These are phyloP conservation scores for Forficula auricularia DNA, from an alignment of 1,140 invertebrate genomes.

Conservation along the genomic window DNA sequence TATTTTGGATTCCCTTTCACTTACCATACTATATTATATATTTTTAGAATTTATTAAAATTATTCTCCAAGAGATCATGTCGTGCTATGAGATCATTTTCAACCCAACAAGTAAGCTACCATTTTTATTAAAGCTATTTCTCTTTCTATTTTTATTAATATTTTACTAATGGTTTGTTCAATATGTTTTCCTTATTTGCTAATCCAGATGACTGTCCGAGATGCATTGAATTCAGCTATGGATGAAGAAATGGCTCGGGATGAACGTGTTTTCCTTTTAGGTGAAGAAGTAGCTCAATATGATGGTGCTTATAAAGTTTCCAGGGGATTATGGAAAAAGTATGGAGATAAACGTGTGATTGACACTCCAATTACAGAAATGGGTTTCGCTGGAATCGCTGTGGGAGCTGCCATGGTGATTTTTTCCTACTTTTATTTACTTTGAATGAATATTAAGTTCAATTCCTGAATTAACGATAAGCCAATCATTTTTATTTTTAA, in stretches of 20 bases:
- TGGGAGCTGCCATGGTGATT: constrained; percentile 87
- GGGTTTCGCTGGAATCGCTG: constrained; percentile 91
- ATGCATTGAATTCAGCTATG: constrained; percentile 90
- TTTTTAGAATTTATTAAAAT: too few relatives aligned
- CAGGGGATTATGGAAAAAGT: constrained; percentile 48
- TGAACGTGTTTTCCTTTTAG: constrained; percentile 75
- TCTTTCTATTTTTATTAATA: too few relatives aligned
- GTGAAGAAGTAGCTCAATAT: constrained; percentile 55
- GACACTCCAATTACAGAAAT: constrained; percentile 59
- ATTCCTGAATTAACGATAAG: constrained; percentile 4
- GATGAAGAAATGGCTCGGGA: constrained; percentile 95
- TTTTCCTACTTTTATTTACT: constrained; percentile 14
- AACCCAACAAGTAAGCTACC: too few relatives aligned
- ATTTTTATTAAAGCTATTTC: too few relatives aligned
- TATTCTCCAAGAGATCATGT: too few relatives aligned
- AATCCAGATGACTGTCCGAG: constrained; percentile 38
- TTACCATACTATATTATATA: too few relatives aligned
- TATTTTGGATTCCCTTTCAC: too few relatives aligned
- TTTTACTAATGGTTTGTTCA: too few relatives aligned
- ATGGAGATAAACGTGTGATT: constrained; percentile 47
- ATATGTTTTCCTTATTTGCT: neutral
- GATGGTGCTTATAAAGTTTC: constrained; percentile 56
- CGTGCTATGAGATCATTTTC: too few relatives aligned
- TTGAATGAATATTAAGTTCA: neutral
- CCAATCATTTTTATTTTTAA: too few relatives aligned